Conservation (phyloP, 1,140 invertebrate genomes). For the Drosophila micromelanica region DNA sequence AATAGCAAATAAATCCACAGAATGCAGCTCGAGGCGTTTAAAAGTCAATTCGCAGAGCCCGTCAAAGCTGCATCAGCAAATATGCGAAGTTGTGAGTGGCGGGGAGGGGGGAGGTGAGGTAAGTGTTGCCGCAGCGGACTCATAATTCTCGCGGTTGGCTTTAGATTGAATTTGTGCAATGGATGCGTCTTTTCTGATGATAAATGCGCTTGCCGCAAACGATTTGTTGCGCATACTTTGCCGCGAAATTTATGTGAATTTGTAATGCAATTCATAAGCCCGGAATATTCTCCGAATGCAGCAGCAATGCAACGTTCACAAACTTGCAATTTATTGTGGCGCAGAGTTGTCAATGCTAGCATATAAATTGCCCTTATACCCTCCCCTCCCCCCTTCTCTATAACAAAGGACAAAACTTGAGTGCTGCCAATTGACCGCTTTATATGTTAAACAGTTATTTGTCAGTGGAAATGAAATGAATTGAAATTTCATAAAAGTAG, state of each 20-base stretch:
- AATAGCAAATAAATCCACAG: conserved; percentile 35
- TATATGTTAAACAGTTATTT: conserved; percentile 66
- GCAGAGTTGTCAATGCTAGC: conserved; percentile 58
- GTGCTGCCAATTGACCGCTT: conserved; percentile 24
- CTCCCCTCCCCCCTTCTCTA: background rate
- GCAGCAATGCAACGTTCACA: conserved; percentile 39
- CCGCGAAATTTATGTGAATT: conserved; percentile 70
- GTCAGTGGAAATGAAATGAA: conserved; percentile 38
- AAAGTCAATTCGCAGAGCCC: conserved; percentile 39
- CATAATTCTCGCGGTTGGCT: conserved; percentile 68
- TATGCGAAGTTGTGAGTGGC: background rate
- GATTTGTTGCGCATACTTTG: conserved; percentile 76
- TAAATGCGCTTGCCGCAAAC: conserved; percentile 68
- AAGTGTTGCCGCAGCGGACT: conserved; percentile 19
- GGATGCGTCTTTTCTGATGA: conserved; percentile 65
- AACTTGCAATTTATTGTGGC: conserved; percentile 62
- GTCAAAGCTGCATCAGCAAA: conserved; percentile 33
- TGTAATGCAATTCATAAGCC: conserved; percentile 80
- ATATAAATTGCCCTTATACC: conserved; percentile 46
- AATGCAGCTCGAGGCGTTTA: conserved; percentile 36
- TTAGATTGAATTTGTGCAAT: conserved; percentile 70
- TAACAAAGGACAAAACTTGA: background rate
- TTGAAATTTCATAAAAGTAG: conserved; percentile 14
- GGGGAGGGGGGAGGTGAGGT: background rate
- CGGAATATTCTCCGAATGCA: conserved; percentile 28